Base-by-base conservation (phyloP, 1,140 invertebrate genomes). In the Anastrepha obliqua region DNA sequence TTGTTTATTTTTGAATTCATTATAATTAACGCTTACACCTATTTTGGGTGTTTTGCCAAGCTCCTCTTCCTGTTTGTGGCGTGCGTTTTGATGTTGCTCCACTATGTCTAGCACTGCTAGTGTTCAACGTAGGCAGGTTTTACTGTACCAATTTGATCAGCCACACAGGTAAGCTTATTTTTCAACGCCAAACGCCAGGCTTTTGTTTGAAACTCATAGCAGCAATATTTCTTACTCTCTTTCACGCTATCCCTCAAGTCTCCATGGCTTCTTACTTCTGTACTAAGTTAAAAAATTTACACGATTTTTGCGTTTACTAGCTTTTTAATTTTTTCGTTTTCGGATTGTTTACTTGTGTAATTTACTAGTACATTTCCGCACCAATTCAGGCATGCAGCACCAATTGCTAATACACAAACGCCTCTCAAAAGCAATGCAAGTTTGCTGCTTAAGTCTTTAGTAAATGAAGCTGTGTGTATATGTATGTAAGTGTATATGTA, bases 241-340 rank as follows among this genome's bases (percentile, higher is more conserved):
- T 13, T 62, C 60, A 5, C 60, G 9, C 60, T 62, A 17, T n/a
- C 9, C 60, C 11, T 11, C 60, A 55, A 55, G 11, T 55, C 51
- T 55, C 29, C 29, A 55, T 55, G 51, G 2, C 51, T 55, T 55
- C 6, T 11, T 8, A 11, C 51, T 6, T 55, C 47, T 51, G 17
- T 67, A n/a, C 47, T 47, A 20, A 51, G 47, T 51, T 81, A 15
- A 51, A 20, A 81, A 58, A 55, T 55, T 51, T 81, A 81, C 74
- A 81, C 44, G 47, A 81, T 81, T 81, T 78, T 81, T 81, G 44
- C 47, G 47, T 81, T 81, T 58, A 29, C 51, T 29, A n/a, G 20
- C 15, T 42, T 55, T 51, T 42, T 55, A 44, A 20, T 55, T 81
- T 42, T 42, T 81, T 51, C 47, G 15, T 11, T 81, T 55, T 81